A percentile compares a stretch with the other conserved stretches of the same genome.
Evolutionary conservation across 2,113 vertebrate species (phyloP).

Genomic region (Ondatra zibethicus): DNA sequence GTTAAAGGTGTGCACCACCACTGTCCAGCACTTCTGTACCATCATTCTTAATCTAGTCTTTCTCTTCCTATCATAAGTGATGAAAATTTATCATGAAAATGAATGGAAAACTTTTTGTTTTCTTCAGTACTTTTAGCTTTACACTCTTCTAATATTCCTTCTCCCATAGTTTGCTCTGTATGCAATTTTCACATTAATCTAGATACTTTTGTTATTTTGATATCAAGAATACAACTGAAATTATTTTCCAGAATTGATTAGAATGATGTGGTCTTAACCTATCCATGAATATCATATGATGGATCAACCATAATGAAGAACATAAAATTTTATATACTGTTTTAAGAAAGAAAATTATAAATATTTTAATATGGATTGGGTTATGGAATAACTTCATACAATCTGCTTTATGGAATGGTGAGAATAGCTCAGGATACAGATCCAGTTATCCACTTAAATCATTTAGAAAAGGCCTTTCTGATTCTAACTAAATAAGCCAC

Average conservation of each 20-base stretch:
- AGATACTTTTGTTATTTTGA: slow-evolving; percentile 3
- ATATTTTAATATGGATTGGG: neutral
- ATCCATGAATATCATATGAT: neutral
- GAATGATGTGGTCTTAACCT: neutral
- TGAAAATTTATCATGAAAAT: slow-evolving; percentile 1
- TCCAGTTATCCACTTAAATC: neutral
- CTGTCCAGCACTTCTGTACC: neutral
- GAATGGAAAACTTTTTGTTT: neutral
- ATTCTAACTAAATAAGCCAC: neutral
- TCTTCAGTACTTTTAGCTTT: neutral
- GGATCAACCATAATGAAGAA: neutral
- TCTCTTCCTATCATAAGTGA: neutral
- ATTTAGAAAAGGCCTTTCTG: neutral
- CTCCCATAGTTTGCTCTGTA: neutral
- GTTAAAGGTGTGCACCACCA: neutral
- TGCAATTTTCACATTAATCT: neutral
- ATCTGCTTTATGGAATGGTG: neutral
- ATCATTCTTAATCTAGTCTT: neutral
- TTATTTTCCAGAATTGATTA: slow-evolving; percentile 24
- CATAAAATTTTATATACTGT: neutral
- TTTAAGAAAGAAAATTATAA: slow-evolving; percentile 21
- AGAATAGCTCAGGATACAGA: neutral
- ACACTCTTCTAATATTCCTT: neutral
- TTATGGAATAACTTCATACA: neutral
- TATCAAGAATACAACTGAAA: neutral